Evolutionary conservation across 1,140 invertebrate species (phyloP), one percentile per base, ranked within the genome.

Genomic region (Agrilus planipennis): DNA sequence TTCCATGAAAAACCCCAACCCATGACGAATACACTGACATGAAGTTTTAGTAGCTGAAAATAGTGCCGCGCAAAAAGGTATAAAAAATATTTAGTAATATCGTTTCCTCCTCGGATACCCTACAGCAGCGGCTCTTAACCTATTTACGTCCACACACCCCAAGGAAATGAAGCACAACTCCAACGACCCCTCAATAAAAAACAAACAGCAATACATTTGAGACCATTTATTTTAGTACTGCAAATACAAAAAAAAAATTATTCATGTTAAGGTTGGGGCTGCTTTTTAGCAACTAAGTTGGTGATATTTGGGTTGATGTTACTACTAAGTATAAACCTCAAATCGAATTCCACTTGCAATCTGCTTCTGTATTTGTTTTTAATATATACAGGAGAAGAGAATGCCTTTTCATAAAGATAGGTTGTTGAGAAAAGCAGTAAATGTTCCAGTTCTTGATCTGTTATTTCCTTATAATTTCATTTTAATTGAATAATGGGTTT

Each of bases 301-400:
- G 23, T 27, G 12, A 27, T 36, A 18, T 36, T 36, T 15, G 34
- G 34, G 34, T 36, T 36, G 34, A 36, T 36, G 19, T 36, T 36
- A 9, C 12, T 27, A 20, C 34, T 36, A 10, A 36, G 19, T 36
- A 30, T n/a, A 1, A 34, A 9, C 18, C 14, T 39, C 25, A 39
- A 39, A 39, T 39, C 38, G 12, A 23, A 12, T 32, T 39, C 23
- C 14, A 39, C 5, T 14, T 34, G 37, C 29, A 39, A 32, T 3
- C 28, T 34, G 15, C 28, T 39, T 30, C 37, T 39, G 37, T 39
- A 34, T 34, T 39, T 39, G 25, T 39, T 39, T 39, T 32, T 32
- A 12, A 39, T 30, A 1, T 39, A 39, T 32, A 39, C 37, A 39
- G 29, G 22, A 28, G 37, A 7, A 27, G 23, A 27, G 23, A 7